These are phyloP conservation scores for Campodea augens DNA, from an alignment of 1,140 invertebrate genomes.

Conservation along the genomic window DNA sequence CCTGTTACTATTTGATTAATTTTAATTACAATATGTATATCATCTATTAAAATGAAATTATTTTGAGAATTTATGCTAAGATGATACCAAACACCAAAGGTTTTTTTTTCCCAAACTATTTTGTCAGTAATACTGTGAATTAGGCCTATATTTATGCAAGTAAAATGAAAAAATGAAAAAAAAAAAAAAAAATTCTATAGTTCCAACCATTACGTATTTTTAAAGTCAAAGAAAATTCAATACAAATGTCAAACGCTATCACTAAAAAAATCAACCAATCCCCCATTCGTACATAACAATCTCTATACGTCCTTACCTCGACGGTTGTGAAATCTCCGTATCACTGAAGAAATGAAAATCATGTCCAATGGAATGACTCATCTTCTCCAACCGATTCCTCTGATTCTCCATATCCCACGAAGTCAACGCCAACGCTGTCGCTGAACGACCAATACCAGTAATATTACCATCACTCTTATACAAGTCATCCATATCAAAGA, in stretches of 20 bases:
- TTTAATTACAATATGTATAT: too few relatives aligned
- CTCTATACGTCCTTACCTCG: constrained; percentile 31
- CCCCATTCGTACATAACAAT: background rate
- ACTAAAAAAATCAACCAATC: constrained; percentile 16
- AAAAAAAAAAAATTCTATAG: too few relatives aligned
- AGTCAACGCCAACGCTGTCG: too few relatives aligned
- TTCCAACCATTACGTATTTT: background rate
- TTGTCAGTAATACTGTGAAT: too few relatives aligned
- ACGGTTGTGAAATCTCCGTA: constrained; percentile 50
- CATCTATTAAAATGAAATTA: too few relatives aligned
- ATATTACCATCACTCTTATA: too few relatives aligned
- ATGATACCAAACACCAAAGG: too few relatives aligned
- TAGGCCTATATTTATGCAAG: background rate
- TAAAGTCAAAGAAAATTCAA: constrained; percentile 12
- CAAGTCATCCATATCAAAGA: too few relatives aligned
- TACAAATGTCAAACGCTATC: constrained; percentile 19
- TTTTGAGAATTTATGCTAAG: too few relatives aligned
- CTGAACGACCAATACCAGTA: too few relatives aligned
- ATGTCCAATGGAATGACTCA: constrained; percentile 21
- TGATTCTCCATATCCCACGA: constrained; percentile 10
- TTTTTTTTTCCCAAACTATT: too few relatives aligned
- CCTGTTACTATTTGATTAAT: too few relatives aligned
- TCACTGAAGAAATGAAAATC: constrained; percentile 83
- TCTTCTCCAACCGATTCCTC: constrained; percentile 16
- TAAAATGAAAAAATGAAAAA: constrained; percentile 6